Evolutionary conservation across 1,140 invertebrate genomes (phyloP).

Genomic region (Drosophila biarmipes): DNA sequence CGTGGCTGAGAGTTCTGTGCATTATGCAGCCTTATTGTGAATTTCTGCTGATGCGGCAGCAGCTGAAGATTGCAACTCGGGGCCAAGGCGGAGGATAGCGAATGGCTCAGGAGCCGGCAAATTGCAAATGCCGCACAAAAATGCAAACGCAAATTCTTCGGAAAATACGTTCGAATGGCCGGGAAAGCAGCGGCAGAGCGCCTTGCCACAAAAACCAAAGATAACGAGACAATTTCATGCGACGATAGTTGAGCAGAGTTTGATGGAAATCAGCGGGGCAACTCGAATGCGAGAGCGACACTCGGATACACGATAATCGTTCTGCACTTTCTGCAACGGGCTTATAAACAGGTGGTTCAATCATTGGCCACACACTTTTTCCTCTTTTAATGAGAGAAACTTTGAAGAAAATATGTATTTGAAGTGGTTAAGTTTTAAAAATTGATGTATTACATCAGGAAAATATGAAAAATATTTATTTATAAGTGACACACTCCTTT

Average conservation of each 20-base stretch:
- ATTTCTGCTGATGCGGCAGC: constrained; percentile 57
- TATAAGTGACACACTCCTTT: no score
- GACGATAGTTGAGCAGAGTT: constrained; percentile 44
- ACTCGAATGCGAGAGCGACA: constrained; percentile 22
- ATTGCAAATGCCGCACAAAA: constrained; percentile 65
- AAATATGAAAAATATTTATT: no score
- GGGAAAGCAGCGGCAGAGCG: constrained; percentile 9
- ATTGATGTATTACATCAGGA: no score
- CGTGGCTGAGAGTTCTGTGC: constrained; percentile 35
- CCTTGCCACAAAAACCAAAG: constrained; percentile 57
- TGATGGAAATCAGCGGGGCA: constrained; percentile 44
- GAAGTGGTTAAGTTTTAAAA: no score
- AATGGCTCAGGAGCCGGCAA: constrained; percentile 27
- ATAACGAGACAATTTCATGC: constrained; percentile 65
- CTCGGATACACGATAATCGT: neutral
- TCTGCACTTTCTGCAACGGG: no score
- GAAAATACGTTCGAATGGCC: constrained; percentile 43
- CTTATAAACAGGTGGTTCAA: no score
- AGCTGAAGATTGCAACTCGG: constrained; percentile 20
- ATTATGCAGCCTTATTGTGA: constrained; percentile 65
- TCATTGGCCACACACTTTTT: no score
- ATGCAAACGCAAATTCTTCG: constrained; percentile 59
- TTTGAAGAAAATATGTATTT: no score
- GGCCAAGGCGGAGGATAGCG: neutral
- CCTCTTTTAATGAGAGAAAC: no score